Percentiles rank a stretch among this genome's conserved stretches.
Conservation (phyloP, 1,140 invertebrate genomes). For the Calephelis virginiensis region DNA sequence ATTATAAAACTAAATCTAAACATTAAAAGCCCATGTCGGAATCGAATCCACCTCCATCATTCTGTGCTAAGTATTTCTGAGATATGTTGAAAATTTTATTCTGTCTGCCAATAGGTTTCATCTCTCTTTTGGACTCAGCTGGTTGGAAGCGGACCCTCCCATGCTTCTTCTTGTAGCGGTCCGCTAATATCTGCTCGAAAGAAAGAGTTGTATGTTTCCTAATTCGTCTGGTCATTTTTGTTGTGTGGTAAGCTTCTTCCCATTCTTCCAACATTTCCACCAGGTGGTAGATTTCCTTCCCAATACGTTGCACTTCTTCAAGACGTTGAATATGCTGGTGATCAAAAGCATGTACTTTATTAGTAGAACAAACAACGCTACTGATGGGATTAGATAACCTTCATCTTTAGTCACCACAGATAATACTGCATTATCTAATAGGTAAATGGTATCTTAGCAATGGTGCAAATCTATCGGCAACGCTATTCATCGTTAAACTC, state of each 20-base stretch:
- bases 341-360: slow-evolving; percentile 2
- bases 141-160: no score
- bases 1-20: no score
- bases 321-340: slow-evolving; percentile 25
- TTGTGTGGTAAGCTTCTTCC: neutral
- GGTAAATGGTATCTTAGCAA: no score
- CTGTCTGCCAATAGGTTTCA: no score
- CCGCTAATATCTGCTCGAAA: neutral
- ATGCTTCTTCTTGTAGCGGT: no score
- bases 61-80: neutral
- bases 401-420: no score
- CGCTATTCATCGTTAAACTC: no score
- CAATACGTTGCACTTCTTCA: slow-evolving; percentile 27
- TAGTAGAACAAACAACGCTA: no score
- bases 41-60: slow-evolving; percentile 18
- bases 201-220: neutral
- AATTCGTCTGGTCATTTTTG: neutral
- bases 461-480: no score
- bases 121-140: no score
- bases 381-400: no score
- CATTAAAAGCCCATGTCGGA: slow-evolving; percentile 1
- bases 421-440: no score
- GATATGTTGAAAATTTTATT: neutral
- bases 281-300: slow-evolving; percentile 28
- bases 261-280: slow-evolving; percentile 24